These are phyloP conservation scores for Dromas ardeola DNA, from an alignment of 2,113 vertebrate genomes.

Conservation along the genomic window DNA sequence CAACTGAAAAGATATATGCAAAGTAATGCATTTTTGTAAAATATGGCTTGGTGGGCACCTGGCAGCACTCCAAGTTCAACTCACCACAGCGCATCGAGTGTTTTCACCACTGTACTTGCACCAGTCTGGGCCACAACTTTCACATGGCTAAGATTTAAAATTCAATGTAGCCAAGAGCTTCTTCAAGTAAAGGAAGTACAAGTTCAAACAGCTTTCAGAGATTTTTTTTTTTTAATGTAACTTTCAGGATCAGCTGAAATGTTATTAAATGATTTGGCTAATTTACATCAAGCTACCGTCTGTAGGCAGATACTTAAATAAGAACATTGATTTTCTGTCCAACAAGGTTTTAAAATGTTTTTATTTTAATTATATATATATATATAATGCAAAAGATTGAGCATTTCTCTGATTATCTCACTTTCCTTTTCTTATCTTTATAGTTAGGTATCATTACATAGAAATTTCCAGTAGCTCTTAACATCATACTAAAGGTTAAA, in stretches of 20 bases:
- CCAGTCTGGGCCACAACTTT: background rate
- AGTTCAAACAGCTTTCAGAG: background rate
- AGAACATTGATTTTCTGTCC: background rate
- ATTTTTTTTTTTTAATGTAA: background rate
- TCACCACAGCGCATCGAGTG: background rate
- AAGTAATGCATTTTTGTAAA: background rate
- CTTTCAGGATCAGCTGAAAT: background rate
- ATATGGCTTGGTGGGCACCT: background rate
- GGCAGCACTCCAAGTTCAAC: background rate
- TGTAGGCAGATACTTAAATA: background rate
- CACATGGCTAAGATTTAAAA: background rate
- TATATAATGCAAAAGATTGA: background rate
- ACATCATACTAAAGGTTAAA: background rate
- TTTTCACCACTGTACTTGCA: background rate
- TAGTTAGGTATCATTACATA: background rate
- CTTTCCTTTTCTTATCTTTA: background rate
- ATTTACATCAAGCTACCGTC: background rate
- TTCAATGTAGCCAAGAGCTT: background rate
- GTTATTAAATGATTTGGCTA: background rate
- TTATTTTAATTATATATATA: background rate
- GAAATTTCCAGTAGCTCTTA: background rate
- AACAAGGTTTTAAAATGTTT: background rate
- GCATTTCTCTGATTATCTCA: background rate
- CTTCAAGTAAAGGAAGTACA: background rate
- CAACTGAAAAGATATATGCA: background rate